Evolutionary conservation across 2,113 vertebrate genomes (phyloP), one percentile per base, ranked within the genome.

Genomic region (Cheilinus undulatus): DNA sequence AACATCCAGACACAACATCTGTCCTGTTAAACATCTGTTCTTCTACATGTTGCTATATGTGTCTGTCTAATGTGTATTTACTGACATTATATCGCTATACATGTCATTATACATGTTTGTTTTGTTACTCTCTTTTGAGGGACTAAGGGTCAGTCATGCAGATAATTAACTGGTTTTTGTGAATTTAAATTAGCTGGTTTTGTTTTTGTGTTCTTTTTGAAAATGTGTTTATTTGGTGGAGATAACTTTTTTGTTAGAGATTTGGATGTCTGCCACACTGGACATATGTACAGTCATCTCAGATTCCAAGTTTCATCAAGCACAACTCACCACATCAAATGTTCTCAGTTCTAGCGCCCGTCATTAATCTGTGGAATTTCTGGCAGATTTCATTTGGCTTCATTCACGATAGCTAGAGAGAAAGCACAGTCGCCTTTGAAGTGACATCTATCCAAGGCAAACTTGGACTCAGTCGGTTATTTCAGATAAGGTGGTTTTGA

Each of bases 51-150:
- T 78, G 83, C 76, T 90, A 56, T 88, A 86, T 27, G 50, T 89
- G 88, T 91, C 49, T 86, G 85, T 88, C 79, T 76, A 6, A 32
- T 73, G 78, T 88, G 30, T 52, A 45, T 66, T 73, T 56, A 64
- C 74, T 84, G 61, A 74, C 10, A 17, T 83, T 20, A 22, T 82
- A 85, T 90, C 75, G 76, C 66, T 88, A 73, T 88, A 76, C 51
- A 66, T 91, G 89, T 88, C 69, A 76, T 82, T 91, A 72, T 87
- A 86, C 43, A 46, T 83, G 81, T 91, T 51, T 87, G 83, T 90
- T 78, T 78, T 14, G 75, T 88, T 67, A 26, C 22, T 58, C 67
- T 86, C 78, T 74, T 65, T 54, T 69, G 50, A 84, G 46, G 67
- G 60, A 76, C 42, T 58, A 73, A 23, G 62, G 58, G 61, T 73